Conservation (phyloP, 2,888 invertebrate species). For the Eupithecia subfuscata region DNA sequence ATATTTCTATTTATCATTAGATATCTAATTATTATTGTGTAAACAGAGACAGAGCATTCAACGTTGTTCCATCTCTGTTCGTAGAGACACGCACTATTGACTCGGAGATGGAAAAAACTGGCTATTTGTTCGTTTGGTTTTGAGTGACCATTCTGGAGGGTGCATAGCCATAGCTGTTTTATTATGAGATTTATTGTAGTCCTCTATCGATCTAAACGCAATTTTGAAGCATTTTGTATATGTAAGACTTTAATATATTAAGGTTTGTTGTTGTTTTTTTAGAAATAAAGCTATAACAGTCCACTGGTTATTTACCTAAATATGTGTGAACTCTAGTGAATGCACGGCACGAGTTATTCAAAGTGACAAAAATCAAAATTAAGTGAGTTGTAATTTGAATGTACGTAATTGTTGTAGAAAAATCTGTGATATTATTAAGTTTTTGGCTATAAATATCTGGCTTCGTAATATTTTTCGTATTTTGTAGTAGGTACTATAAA, state of each 20-base stretch:
- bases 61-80: neutral
- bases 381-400: neutral
- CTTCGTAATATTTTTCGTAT: constrained; percentile 3
- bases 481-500: neutral
- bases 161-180: neutral
- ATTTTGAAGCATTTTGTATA: neutral
- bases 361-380: constrained; percentile 8
- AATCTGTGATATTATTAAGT: constrained; percentile 31
- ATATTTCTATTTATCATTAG: too few relatives aligned
- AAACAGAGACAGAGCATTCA: neutral
- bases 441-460: constrained; percentile 17
- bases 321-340: neutral
- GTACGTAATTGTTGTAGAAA: constrained; percentile 3
- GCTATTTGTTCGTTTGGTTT: neutral
- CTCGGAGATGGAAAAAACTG: neutral
- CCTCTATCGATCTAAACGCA: neutral
- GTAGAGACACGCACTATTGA: too few relatives aligned
- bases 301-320: neutral
- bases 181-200: neutral
- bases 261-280: neutral
- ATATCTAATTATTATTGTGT: neutral
- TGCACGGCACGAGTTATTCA: neutral
- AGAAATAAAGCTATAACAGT: neutral
- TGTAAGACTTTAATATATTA: neutral
- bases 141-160: neutral